Base-by-base conservation (phyloP, 1,140 invertebrate species). In the Eciton burchellii region DNA sequence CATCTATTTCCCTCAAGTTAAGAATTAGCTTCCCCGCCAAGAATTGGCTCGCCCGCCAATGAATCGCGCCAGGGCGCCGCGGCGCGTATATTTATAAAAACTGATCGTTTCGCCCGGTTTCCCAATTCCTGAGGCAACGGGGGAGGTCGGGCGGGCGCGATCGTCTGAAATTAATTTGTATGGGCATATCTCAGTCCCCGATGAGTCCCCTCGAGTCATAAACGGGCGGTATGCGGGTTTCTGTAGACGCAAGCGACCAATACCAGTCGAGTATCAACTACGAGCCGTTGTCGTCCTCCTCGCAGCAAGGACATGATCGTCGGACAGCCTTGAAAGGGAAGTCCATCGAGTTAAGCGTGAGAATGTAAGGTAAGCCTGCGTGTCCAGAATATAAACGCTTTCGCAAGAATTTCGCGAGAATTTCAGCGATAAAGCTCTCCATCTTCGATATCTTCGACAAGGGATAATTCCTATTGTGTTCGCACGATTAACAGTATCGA, bases 71-170 rank as follows among this genome's bases (percentile, higher is more conserved):
- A 56, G 8, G 54, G 24, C 21, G 45, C n/a, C 70, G 76, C 71
- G 81, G 74, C 73, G 82, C 16, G 59, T 49, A 84, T 68, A 45
- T 68, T 91, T 90, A 88, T 89, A 89, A 87, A 86, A 89, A 88
- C 88, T 90, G 91, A 92, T 90, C 86, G 89, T 89, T 92, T 91
- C 68, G 86, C 84, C 81, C 88, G 82, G 81, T 90, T 91, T 90
- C 88, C 87, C 85, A 91, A 92, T 89, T 91, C 73, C 63, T 76
- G 84, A 81, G 82, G 43, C 83, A 76, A 88, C 83, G 83, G 88
- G 84, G 76, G n/a, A n/a, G n/a, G n/a, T n/a, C n/a, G n/a, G n/a
- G n/a, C n/a, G n/a, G 73, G 70, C 14, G 45, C 59, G 3, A 21
- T 54, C 66, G 84, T 85, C 72, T 81, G 86, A 71, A 92, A 91